Evolutionary conservation across 2,797 vertebrate genomes (phyloP).

Genomic region (Arnoldichthys spilopterus): DNA sequence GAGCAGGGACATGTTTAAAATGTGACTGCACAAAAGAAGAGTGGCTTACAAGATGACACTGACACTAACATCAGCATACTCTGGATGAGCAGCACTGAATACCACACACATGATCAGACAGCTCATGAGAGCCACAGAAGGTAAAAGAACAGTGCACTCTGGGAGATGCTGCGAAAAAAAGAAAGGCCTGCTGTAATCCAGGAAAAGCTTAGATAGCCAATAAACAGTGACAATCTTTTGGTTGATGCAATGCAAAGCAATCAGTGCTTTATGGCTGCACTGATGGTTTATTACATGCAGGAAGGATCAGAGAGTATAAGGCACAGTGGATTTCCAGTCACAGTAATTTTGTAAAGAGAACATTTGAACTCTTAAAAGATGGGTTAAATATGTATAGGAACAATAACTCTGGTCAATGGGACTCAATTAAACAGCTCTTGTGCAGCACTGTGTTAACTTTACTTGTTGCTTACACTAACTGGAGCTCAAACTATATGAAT

Average conservation of each 20-base stretch:
- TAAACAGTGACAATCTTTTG: constrained; percentile 36
- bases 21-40: constrained; percentile 13
- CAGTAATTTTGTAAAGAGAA: constrained; percentile 10
- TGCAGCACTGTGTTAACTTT: constrained; percentile 14
- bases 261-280: constrained; percentile 50
- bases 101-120: constrained; percentile 38
- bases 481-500: not conserved
- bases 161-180: constrained; percentile 46
- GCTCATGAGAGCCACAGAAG: constrained; percentile 36
- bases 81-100: constrained; percentile 16
- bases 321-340: constrained; percentile 26
- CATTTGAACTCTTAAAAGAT: not conserved
- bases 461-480: not conserved
- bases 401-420: not conserved
- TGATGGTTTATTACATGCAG: constrained; percentile 53
- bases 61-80: constrained; percentile 19
- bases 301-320: constrained; percentile 37
- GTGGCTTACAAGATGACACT: constrained; percentile 27
- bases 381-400: not conserved
- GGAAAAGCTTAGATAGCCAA: constrained; percentile 26
- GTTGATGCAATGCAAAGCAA: constrained; percentile 46
- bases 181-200: constrained; percentile 38
- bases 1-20: constrained; percentile 8
- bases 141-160: constrained; percentile 33
- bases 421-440: constrained; percentile 12